Percentiles rank a stretch among this genome's conserved stretches.
Evolutionary conservation across 2,113 vertebrate genomes (phyloP).

Genomic region (Rhodinocichla rosea): DNA sequence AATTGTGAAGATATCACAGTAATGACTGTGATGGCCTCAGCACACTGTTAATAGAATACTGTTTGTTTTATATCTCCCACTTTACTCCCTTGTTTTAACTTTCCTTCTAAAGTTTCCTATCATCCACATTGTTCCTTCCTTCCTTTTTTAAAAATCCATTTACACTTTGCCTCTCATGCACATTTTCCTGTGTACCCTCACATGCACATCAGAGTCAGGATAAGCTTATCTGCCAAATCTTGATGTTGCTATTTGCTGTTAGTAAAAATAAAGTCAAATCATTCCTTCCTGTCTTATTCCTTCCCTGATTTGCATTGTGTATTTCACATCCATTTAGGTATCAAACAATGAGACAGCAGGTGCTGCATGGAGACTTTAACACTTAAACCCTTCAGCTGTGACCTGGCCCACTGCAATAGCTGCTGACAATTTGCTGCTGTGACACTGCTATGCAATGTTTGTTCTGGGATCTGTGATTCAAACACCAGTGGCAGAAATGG

Average conservation of each 20-base stretch:
- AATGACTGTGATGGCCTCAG: background rate
- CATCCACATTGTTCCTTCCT: background rate
- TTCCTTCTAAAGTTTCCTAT: background rate
- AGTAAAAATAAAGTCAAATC: background rate
- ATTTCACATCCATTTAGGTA: background rate
- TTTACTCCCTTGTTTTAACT: background rate
- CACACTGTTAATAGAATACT: background rate
- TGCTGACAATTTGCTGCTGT: background rate
- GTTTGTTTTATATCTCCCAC: background rate
- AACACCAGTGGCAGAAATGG: background rate
- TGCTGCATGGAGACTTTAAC: background rate
- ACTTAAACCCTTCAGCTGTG: background rate
- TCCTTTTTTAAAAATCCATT: background rate
- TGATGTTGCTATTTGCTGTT: background rate
- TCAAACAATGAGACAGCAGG: background rate
- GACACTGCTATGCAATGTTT: background rate
- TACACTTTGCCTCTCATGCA: background rate
- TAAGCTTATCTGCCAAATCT: background rate
- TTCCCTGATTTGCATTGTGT: background rate
- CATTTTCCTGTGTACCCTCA: background rate
- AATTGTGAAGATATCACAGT: background rate
- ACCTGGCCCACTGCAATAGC: background rate
- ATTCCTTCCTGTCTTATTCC: background rate
- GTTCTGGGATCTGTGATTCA: background rate
- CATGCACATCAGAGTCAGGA: background rate